Percentiles rank a stretch among this genome's conserved stretches.
phyloP scores from a whole-genome alignment of 2,797 vertebrate species.

The Gallinago stenura region DNA sequence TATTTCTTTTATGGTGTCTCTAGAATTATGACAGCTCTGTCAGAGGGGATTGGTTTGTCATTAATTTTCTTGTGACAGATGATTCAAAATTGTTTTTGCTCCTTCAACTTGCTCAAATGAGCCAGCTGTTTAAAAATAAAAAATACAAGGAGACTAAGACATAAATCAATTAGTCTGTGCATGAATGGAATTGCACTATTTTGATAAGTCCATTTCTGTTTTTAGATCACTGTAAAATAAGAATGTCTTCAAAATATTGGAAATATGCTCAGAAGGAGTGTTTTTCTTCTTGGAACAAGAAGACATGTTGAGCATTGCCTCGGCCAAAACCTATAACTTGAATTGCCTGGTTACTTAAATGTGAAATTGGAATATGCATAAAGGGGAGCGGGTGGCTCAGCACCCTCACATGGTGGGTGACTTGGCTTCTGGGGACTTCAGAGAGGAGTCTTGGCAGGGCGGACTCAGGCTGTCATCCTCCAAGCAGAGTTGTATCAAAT shows the following conservation, averaged over 20 bases:
- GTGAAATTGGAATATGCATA: background rate
- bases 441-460: background rate
- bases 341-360: slow-evolving; percentile 18
- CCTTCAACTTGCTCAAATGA: slow-evolving; percentile 51
- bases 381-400: background rate
- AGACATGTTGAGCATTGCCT: background rate
- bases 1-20: slow-evolving; percentile 17
- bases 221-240: slow-evolving; percentile 38
- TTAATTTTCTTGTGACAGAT: slow-evolving; percentile 63
- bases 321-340: background rate
- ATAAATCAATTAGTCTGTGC: background rate
- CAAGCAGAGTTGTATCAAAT: accelerated
- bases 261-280: background rate
- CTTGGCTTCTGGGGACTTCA: background rate
- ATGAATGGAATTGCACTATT: slow-evolving; percentile 49
- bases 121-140: slow-evolving; percentile 61
- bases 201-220: slow-evolving; percentile 26
- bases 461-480: background rate
- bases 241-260: slow-evolving; percentile 1
- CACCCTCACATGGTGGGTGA: background rate
- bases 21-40: slow-evolving; percentile 63
- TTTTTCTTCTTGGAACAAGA: background rate
- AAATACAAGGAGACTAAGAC: background rate
- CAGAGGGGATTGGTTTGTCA: slow-evolving; percentile 40
- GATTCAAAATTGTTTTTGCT: slow-evolving; percentile 61